A percentile compares a stretch with the other conserved stretches of the same genome.
Evolutionary conservation across 1,140 invertebrate species (phyloP).

Genomic region (Bombus polaris): DNA sequence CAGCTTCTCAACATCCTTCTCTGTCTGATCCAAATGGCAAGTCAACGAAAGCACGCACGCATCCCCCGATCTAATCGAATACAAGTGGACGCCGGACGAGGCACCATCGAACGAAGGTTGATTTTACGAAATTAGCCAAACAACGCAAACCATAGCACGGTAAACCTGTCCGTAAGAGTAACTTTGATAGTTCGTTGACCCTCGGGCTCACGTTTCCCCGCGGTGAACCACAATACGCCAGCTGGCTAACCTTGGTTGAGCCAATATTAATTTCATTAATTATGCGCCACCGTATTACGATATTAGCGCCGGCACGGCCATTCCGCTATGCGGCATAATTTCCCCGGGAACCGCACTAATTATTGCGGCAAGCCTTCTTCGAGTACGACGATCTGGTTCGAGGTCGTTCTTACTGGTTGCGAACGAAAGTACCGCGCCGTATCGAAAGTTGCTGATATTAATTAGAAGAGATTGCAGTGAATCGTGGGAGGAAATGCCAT

Average conservation of each 20-base stretch:
- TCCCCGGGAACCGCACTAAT: constrained; percentile 5
- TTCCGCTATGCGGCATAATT: constrained; percentile 22
- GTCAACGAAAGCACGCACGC: too few species aligned
- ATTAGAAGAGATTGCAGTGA: background rate
- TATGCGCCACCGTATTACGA: constrained; percentile 57
- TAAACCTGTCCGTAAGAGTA: constrained; percentile 39
- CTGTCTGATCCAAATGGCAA: too few species aligned
- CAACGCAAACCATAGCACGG: constrained; percentile 14
- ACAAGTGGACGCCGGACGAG: too few species aligned
- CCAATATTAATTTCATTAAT: constrained; percentile 66
- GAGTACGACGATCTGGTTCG: background rate
- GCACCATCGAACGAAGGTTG: constrained; percentile 24
- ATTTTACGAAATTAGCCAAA: constrained; percentile 71
- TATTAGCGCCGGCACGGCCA: constrained; percentile 32
- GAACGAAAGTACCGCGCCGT: too few species aligned
- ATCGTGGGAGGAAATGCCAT: background rate
- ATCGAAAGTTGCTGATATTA: background rate
- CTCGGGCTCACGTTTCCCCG: constrained; percentile 10
- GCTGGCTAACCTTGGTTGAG: background rate
- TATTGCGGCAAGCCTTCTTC: background rate
- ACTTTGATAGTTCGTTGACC: constrained; percentile 64
- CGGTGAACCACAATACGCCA: constrained; percentile 35
- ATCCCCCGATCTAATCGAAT: background rate
- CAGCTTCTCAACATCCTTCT: too few species aligned
- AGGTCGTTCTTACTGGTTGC: fast-evolving